Evolutionary conservation across 2,888 invertebrate genomes (phyloP).

Genomic region (Tubulanus polymorphus): DNA sequence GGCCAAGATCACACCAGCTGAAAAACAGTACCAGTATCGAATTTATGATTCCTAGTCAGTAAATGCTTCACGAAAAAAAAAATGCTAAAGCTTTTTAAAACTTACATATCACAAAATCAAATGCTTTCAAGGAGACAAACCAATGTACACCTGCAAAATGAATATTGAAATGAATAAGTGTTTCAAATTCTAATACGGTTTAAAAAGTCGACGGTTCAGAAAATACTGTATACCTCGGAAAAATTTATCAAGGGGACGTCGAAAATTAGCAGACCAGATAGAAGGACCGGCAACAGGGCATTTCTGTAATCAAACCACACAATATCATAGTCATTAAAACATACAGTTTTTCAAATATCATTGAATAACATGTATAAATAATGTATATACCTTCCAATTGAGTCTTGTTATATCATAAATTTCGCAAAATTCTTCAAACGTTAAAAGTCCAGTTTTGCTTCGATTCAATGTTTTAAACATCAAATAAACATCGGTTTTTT

Average conservation of each 20-base stretch:
- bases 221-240: slow-evolving; percentile 57
- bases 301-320: too few relatives aligned
- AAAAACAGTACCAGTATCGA: too few relatives aligned
- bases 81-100: slow-evolving; percentile 16
- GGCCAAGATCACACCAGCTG: too few relatives aligned
- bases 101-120: slow-evolving; percentile 56
- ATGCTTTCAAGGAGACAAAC: slow-evolving; percentile 67
- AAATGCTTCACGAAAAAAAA: too few relatives aligned
- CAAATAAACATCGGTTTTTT: slow-evolving; percentile 68
- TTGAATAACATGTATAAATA: too few relatives aligned
- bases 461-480: slow-evolving; percentile 76
- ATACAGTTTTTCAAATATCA: too few relatives aligned
- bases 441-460: slow-evolving; percentile 65
- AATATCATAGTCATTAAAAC: too few relatives aligned
- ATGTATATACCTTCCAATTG: slow-evolving; percentile 62
- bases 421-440: slow-evolving; percentile 68
- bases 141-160: slow-evolving; percentile 47
- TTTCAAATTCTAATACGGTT: too few relatives aligned
- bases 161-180: too few relatives aligned
- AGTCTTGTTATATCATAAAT: slow-evolving; percentile 70
- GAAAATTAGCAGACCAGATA: slow-evolving; percentile 69
- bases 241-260: slow-evolving; percentile 56
- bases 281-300: too few relatives aligned
- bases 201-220: too few relatives aligned
- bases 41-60: too few relatives aligned